A percentile compares a stretch with the other conserved stretches of the same genome.
Evolutionary conservation across 2,888 invertebrate genomes (phyloP).

Genomic region (Agonopterix arenella): DNA sequence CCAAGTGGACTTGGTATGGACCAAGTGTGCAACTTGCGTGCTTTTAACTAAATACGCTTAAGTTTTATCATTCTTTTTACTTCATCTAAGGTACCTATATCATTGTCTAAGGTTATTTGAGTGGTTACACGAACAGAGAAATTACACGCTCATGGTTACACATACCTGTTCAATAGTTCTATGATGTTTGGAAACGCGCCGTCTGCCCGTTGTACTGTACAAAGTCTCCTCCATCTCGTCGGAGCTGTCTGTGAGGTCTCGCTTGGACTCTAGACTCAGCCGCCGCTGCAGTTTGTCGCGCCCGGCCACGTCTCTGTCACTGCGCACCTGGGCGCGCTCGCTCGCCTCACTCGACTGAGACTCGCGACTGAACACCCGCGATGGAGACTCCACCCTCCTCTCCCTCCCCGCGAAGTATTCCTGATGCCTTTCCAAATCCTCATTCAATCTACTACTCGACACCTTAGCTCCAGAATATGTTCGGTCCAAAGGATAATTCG

Average conservation of each 20-base stretch:
- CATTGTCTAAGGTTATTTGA: not conserved
- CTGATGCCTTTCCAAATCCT: constrained; percentile 62
- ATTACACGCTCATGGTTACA: not conserved
- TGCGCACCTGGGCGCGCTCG: constrained; percentile 52
- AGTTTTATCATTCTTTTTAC: too few species aligned
- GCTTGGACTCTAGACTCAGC: constrained; percentile 83
- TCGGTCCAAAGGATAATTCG: constrained; percentile 66
- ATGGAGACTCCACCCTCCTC: constrained; percentile 49
- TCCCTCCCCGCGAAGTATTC: constrained; percentile 54
- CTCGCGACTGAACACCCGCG: constrained; percentile 48
- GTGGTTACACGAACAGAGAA: not conserved
- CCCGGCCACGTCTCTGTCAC: constrained; percentile 30
- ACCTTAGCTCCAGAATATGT: constrained; percentile 66
- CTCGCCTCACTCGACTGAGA: constrained; percentile 54
- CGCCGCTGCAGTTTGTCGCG: constrained; percentile 77
- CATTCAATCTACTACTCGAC: constrained; percentile 63
- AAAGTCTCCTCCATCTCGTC: constrained; percentile 78
- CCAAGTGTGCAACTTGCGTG: too few species aligned
- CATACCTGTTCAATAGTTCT: constrained; percentile 80
- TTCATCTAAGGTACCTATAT: too few species aligned
- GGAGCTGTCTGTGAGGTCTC: constrained; percentile 83
- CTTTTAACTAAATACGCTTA: not conserved
- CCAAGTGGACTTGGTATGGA: too few species aligned
- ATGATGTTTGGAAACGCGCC: constrained; percentile 73
- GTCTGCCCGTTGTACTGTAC: constrained; percentile 75